Percentiles rank a stretch among this genome's conserved stretches.
phyloP scores from a whole-genome alignment of 1,140 invertebrate species.

The Phymastichus coffea region DNA sequence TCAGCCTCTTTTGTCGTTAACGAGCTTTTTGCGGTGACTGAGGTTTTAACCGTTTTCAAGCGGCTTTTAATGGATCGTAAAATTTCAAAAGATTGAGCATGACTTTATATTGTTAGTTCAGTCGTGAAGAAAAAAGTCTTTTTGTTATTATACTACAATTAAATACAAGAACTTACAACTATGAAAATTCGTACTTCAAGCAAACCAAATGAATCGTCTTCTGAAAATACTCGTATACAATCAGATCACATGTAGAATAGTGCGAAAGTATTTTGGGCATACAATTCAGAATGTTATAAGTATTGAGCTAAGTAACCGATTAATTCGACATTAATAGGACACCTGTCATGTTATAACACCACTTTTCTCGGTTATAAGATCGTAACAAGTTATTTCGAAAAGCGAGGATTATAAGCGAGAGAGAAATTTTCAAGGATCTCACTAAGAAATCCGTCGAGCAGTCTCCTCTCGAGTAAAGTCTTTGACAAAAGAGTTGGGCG shows the following conservation, averaged over 20 bases:
- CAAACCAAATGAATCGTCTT: neutral
- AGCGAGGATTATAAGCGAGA: neutral
- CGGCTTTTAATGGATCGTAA: neutral
- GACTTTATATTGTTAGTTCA: no score
- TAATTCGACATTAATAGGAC: no score
- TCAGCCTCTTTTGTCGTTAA: neutral
- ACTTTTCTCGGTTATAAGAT: no score
- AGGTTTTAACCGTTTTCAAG: slow-evolving; percentile 4
- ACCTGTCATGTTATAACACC: no score
- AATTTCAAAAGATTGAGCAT: no score
- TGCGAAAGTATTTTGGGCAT: no score
- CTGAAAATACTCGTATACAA: neutral
- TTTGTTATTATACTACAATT: neutral
- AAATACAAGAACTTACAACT: neutral
- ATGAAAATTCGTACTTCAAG: neutral
- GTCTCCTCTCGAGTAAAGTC: neutral
- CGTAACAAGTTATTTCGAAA: neutral
- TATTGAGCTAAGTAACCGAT: no score
- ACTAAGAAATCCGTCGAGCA: neutral
- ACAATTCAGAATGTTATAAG: no score
- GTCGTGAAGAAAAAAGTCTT: no score
- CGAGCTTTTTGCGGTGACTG: neutral
- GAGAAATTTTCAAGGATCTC: neutral
- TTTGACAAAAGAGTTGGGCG: neutral
- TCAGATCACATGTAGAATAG: no score